Base-by-base conservation (phyloP, 2,797 vertebrate genomes). In the Mallotus villosus region DNA sequence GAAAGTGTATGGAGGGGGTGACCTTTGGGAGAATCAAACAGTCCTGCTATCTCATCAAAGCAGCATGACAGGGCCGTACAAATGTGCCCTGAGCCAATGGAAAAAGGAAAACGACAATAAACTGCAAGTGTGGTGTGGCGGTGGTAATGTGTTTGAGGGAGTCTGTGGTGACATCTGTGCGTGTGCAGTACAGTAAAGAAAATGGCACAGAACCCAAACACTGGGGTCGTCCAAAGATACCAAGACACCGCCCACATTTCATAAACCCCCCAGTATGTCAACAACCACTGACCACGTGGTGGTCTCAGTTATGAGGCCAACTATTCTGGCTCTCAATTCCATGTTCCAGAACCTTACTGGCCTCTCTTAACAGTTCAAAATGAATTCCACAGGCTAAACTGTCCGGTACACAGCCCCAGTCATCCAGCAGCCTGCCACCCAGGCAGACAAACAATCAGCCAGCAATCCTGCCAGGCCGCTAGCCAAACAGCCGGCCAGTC, bases 311-410 rank as follows among this genome's bases (percentile, higher is more conserved):
- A 4, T 51, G 16, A 53, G 55, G 51, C 49, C 66, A 53, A 17
- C 46, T n/a, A 79, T 83, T 64, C 22, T 0, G 0, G 14, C 71
- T 77, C 78, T 71, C 46, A 77, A 79, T 82, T 81, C 86, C 82
- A 74, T 82, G 79, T 89, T 88, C 62, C 83, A 81, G 49, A 77
- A 77, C 73, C 77, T 86, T 86, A 81, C 75, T 34, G 21, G 37
- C 51, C 55, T 27, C 11, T 14, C 27, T 22, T 70, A 78, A 76
- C 57, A 70, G 63, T 70, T 0, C 0, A 70, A 64, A 24, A 59
- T 58, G 51, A 22, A 37, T 63, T 75, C 61, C 62, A 64, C 65
- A 55, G 62, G 73, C 70, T 22, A 68, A 69, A 78, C 51, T 32
- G 41, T 80, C 73, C 71, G 27, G 75, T 82, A 75, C 84, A 85